Evolutionary conservation across 2,113 vertebrate species (phyloP).

Genomic region (Arvicanthis niloticus): DNA sequence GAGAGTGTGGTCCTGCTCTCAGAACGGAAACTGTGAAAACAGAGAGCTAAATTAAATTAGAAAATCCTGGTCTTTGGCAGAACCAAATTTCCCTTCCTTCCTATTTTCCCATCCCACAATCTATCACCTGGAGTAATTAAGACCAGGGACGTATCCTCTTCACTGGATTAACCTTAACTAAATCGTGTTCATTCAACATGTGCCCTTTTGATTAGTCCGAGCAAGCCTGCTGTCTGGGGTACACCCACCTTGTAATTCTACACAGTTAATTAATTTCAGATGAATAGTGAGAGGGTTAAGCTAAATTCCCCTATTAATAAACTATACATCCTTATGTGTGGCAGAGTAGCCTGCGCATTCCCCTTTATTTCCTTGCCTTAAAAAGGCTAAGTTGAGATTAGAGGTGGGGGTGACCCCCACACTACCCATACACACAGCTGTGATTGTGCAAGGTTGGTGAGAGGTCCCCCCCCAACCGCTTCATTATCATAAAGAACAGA

Average conservation of each 20-base stretch:
- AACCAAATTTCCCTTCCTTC: constrained; percentile 91
- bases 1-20: constrained; percentile 86
- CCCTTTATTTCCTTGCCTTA: constrained; percentile 68
- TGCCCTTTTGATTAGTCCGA: constrained; percentile 93
- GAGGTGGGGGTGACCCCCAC: neutral
- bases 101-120: constrained; percentile 91
- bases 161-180: constrained; percentile 93
- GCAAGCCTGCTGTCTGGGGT: constrained; percentile 88
- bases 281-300: constrained; percentile 87
- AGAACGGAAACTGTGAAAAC: constrained; percentile 91
- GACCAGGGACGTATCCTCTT: constrained; percentile 91
- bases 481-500: constrained; percentile 32
- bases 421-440: constrained; percentile 25
- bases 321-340: constrained; percentile 83
- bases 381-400: constrained; percentile 26
- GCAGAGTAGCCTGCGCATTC: constrained; percentile 82
- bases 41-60: constrained; percentile 95
- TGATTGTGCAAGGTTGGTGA: neutral
- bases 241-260: constrained; percentile 92
- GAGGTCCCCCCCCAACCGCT: neutral
- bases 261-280: constrained; percentile 94
- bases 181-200: constrained; percentile 92
- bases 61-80: constrained; percentile 90
- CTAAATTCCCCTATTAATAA: constrained; percentile 89
- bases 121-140: constrained; percentile 93